phyloP scores from a whole-genome alignment of 2,797 vertebrate species.

The Selene dorsalis region DNA sequence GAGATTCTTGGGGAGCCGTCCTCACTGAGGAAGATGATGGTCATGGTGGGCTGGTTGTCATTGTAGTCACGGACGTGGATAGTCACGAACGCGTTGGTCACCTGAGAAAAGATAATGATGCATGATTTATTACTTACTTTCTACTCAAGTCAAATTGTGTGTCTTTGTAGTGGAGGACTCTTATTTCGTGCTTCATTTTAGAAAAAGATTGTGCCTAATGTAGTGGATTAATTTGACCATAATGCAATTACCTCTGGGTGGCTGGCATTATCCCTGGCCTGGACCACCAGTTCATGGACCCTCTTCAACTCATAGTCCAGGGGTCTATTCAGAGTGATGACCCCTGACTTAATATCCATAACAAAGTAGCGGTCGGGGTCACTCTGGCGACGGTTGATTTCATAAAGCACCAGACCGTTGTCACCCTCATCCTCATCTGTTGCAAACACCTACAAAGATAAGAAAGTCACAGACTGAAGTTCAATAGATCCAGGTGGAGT shows the following conservation, averaged over 20 bases:
- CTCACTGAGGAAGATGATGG: constrained; percentile 98
- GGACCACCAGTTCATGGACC: constrained; percentile 96
- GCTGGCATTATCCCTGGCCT: constrained; percentile 93
- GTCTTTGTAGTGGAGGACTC: neutral
- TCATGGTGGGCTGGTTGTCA: constrained; percentile 99
- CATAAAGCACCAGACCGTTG: constrained; percentile 94
- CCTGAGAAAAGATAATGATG: constrained; percentile 59
- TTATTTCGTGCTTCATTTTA: too few species aligned
- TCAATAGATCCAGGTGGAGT: neutral
- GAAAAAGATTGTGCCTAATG: neutral
- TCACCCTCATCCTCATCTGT: constrained; percentile 93
- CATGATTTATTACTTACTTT: constrained; percentile 11
- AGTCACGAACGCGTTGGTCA: constrained; percentile 96
- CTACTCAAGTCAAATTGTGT: neutral
- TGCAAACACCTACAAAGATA: constrained; percentile 89
- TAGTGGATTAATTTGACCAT: neutral
- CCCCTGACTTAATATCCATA: constrained; percentile 91
- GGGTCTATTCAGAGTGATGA: constrained; percentile 93
- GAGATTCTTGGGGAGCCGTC: constrained; percentile 96
- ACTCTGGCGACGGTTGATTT: constrained; percentile 97
- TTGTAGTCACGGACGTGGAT: constrained; percentile 97
- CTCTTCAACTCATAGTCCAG: constrained; percentile 95
- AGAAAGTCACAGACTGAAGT: constrained; percentile 4
- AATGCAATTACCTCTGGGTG: constrained; percentile 88
- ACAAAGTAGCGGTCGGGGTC: constrained; percentile 94